Evolutionary conservation across 2,113 vertebrate genomes (phyloP), one percentile per base, ranked within the genome.

Genomic region (Noturus placidus): DNA sequence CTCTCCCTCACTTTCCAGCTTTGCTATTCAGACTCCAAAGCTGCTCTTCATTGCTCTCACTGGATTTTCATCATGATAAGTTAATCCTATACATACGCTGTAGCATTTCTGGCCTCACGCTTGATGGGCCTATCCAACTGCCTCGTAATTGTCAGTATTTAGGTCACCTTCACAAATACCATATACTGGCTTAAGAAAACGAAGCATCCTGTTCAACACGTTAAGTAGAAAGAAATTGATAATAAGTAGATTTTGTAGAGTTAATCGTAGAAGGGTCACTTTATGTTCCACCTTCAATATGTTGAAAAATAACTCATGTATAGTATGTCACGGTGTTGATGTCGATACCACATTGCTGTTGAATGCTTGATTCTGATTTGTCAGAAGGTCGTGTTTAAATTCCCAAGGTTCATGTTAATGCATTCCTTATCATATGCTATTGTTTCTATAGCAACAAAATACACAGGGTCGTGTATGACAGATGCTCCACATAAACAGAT

Each of bases 21-120:
- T 74, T 67, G 50, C 30, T 1, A 76, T 82, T 54, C 76, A 35
- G 38, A 84, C 84, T 78, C 72, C 46, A 11, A 5, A 76, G 65
- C 6, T 54, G 79, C n/a, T 79, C 33, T 79, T 88, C 82, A 79
- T 83, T 52, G 35, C 38, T 83, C 80, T 86, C 50, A 59, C 50
- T 88, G 83, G 87, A 84, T 86, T 74, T 88, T 67, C 35, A 67
- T 22, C 52, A 42, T 74, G 76, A 81, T 59, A 67, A 35, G 81
- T 84, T 90, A 88, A 87, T 87, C 81, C 87, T 84, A 67, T 82
- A 88, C 56, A 85, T 69, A 84, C 81, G 67, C 85, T 35, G 30
- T 46, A 33, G 61, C 52, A 54, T 6, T 14, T 63, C 33, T 54
- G 67, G 78, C 69, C 35, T 57, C 33, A 6, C 50, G 69, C 83